Evolutionary conservation across 1,140 invertebrate species (phyloP).

Genomic region (Drosophila grimshawi): DNA sequence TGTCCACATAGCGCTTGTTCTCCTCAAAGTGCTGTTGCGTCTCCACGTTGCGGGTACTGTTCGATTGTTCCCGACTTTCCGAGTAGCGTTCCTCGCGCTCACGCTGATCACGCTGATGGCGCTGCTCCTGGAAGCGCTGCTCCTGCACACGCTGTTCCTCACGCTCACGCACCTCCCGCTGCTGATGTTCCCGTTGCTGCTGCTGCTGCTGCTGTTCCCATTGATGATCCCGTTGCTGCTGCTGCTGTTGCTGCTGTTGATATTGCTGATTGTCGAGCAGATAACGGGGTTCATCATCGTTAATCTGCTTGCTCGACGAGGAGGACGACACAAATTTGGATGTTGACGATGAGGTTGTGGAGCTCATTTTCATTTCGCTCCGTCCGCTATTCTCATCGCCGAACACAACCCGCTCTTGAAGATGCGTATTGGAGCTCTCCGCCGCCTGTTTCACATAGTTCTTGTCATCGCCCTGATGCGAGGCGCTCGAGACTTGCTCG

Average conservation of each 20-base stretch:
- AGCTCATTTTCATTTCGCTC: constrained; percentile 79
- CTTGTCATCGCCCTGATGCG: constrained; percentile 87
- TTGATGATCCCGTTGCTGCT: constrained; percentile 36
- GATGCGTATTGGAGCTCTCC: constrained; percentile 86
- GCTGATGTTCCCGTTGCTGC: not conserved
- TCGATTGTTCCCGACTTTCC: constrained; percentile 69
- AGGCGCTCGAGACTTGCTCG: constrained; percentile 86
- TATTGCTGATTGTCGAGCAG: constrained; percentile 52
- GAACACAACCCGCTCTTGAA: constrained; percentile 87
- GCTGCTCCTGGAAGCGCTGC: constrained; percentile 42
- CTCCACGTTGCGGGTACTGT: constrained; percentile 70
- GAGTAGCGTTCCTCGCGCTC: constrained; percentile 62
- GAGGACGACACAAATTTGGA: constrained; percentile 75
- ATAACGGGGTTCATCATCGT: constrained; percentile 57
- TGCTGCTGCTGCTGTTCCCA: constrained; percentile 13
- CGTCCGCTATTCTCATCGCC: constrained; percentile 85
- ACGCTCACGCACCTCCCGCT: constrained; percentile 37
- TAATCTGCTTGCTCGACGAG: constrained; percentile 57
- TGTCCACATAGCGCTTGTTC: constrained; percentile 81
- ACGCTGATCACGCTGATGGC: constrained; percentile 36
- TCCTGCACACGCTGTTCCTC: constrained; percentile 41
- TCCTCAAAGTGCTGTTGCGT: constrained; percentile 75
- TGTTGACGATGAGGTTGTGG: constrained; percentile 69
- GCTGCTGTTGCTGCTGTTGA: constrained; percentile 34
- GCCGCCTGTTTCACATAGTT: constrained; percentile 87